Evolutionary conservation across 2,113 vertebrate genomes (phyloP).

Genomic region (Chionodraco myersi): DNA sequence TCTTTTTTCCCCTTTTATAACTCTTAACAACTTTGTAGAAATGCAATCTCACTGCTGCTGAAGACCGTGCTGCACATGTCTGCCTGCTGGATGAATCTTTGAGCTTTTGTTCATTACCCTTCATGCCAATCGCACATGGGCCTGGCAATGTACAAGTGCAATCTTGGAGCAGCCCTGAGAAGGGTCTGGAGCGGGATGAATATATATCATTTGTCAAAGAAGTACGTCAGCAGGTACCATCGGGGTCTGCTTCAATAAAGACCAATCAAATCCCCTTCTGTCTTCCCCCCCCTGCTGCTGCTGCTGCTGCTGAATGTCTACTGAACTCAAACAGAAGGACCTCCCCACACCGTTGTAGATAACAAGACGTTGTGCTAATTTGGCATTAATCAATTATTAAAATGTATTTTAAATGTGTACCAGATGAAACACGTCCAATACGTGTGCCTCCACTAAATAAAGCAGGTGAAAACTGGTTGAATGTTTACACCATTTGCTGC

Average conservation of each 20-base stretch:
- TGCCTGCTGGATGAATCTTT: conserved; percentile 1
- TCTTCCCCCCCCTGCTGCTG: background rate
- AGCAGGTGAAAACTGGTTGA: conserved; percentile 42
- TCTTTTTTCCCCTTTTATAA: conserved; percentile 32
- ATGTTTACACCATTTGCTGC: conserved; percentile 38
- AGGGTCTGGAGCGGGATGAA: conserved; percentile 14
- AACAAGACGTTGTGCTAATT: background rate
- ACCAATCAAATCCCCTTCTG: conserved; percentile 9
- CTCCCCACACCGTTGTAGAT: background rate
- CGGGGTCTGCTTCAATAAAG: background rate
- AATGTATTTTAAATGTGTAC: background rate
- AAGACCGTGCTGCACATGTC: conserved; percentile 20
- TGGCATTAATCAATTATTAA: background rate
- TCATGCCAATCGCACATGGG: conserved; percentile 2
- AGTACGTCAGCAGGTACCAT: background rate
- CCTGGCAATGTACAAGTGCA: background rate
- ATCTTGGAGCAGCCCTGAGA: background rate
- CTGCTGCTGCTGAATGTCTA: background rate
- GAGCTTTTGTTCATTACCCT: conserved; percentile 8
- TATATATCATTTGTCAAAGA: background rate
- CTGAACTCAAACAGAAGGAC: background rate
- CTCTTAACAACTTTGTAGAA: conserved; percentile 26
- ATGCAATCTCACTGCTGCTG: conserved; percentile 28
- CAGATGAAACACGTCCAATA: background rate
- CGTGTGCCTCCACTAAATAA: conserved; percentile 5